Evolutionary conservation across 1,140 invertebrate species (phyloP), one percentile per base, ranked within the genome.

Genomic region (Hylyphantes graminicola): DNA sequence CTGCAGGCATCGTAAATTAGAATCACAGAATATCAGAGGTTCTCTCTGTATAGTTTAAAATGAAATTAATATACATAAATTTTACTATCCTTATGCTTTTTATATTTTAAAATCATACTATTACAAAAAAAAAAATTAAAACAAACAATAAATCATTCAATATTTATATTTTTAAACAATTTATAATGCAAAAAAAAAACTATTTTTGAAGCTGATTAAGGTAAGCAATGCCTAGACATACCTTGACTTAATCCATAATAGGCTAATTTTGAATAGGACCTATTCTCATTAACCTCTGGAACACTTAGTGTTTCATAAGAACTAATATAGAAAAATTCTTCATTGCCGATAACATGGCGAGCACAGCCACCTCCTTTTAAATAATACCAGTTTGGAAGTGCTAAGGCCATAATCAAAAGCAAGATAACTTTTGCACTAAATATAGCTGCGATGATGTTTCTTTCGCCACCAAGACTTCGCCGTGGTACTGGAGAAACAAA

Each of bases 301-400:
- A 76, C n/a, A 53, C 48, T 85, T 15, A 78, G 61, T 64, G 51
- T 54, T 65, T 72, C 35, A 21, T 65, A 68, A 65, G 68, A 74
- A 64, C 72, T 74, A 21, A 64, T 53, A 74, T 85, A 87, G 19
- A 87, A 81, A 81, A 85, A 86, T 50, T 87, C 65, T 70, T 86
- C 83, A 9, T 81, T 57, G 8, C 86, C 86, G 57, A 87, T 72
- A 75, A 79, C 85, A 72, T 85, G 72, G 9, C 61, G 61, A 84
- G 64, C 19, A 73, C 86, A 86, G 21, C 68, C 73, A 63, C 83
- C 86, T n/a, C 86, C 86, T 73, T 79, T 86, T 5, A 87, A 83
- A 70, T 82, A 79, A 83, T 87, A 87, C 87, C 87, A 87, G 73
- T 86, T 85, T n/a, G 85, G 85, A 73, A 87, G 87, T 19, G 85